Conservation (phyloP, 1,140 invertebrate species). For the Dryas iulia region DNA sequence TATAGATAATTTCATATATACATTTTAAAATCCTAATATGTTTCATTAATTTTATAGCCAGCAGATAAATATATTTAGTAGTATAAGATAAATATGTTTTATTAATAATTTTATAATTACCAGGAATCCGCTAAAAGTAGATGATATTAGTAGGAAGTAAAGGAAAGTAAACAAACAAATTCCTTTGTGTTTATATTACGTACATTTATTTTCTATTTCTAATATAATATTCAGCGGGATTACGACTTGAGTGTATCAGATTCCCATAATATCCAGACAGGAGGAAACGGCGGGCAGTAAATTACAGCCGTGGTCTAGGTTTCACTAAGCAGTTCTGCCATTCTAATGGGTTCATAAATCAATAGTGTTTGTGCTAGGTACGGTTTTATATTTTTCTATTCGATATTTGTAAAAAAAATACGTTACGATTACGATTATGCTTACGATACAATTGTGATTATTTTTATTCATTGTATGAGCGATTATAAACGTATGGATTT, state of each 20-base stretch:
- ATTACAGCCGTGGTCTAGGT: slow-evolving; percentile 38
- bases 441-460: too few species aligned
- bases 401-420: background rate
- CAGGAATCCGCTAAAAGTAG: too few species aligned
- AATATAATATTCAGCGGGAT: slow-evolving; percentile 37
- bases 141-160: too few species aligned
- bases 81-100: too few species aligned
- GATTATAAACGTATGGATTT: too few species aligned
- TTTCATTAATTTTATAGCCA: too few species aligned
- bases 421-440: too few species aligned
- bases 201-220: slow-evolving; percentile 2
- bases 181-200: background rate
- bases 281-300: slow-evolving; percentile 34
- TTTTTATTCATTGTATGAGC: too few species aligned
- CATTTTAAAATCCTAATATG: too few species aligned
- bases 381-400: background rate
- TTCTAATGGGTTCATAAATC: slow-evolving; percentile 41
- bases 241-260: slow-evolving; percentile 33
- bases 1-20: too few species aligned
- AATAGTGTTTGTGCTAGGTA: slow-evolving; percentile 17
- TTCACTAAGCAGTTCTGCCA: slow-evolving; percentile 32
- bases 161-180: background rate
- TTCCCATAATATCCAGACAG: slow-evolving; percentile 40
- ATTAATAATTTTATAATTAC: too few species aligned
- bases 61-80: too few species aligned